Percentiles rank a stretch among this genome's conserved stretches.
Conservation (phyloP, 2,888 invertebrate genomes). For the Pseudolycoriella hygida region DNA sequence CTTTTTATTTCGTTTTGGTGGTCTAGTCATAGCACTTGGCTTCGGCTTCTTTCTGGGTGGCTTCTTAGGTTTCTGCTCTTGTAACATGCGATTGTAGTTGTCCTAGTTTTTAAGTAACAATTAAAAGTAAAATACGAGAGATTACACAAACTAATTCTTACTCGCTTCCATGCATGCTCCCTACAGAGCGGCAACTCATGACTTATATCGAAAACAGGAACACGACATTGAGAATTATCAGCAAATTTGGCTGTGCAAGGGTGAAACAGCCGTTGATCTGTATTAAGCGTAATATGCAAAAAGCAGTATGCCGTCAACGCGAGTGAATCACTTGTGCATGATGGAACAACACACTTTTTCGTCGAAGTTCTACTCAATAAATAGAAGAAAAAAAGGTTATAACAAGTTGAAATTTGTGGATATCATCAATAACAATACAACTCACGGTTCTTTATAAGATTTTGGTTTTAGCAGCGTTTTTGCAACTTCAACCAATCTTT, state of each 20-base stretch:
- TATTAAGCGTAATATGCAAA: slow-evolving; percentile 67
- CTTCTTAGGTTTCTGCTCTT: slow-evolving; percentile 61
- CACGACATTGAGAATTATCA: slow-evolving; percentile 58
- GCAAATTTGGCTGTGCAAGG: slow-evolving; percentile 66
- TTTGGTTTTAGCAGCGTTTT: slow-evolving; percentile 21
- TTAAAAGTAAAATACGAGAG: slow-evolving; percentile 2
- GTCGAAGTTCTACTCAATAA: slow-evolving; percentile 12
- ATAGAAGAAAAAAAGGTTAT: slow-evolving; percentile 1
- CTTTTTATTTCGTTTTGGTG: slow-evolving; percentile 38
- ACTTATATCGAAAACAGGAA: slow-evolving; percentile 58
- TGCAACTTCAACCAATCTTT: slow-evolving; percentile 23
- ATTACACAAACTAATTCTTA: slow-evolving; percentile 19
- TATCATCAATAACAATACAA: slow-evolving; percentile 6
- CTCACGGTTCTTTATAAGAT: slow-evolving; percentile 18
- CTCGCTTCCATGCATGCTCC: slow-evolving; percentile 68
- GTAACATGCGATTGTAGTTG: slow-evolving; percentile 60
- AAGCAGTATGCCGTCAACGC: slow-evolving; percentile 56
- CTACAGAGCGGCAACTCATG: slow-evolving; percentile 72
- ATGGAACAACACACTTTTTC: slow-evolving; percentile 20
- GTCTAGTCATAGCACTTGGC: slow-evolving; percentile 35
- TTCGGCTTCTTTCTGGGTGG: slow-evolving; percentile 41
- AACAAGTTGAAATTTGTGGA: neutral
- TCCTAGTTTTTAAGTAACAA: slow-evolving; percentile 33
- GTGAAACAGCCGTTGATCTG: slow-evolving; percentile 65
- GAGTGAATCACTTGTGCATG: slow-evolving; percentile 21